phyloP scores from a whole-genome alignment of 2,113 vertebrate species.

The Uropsilus gracilis region DNA sequence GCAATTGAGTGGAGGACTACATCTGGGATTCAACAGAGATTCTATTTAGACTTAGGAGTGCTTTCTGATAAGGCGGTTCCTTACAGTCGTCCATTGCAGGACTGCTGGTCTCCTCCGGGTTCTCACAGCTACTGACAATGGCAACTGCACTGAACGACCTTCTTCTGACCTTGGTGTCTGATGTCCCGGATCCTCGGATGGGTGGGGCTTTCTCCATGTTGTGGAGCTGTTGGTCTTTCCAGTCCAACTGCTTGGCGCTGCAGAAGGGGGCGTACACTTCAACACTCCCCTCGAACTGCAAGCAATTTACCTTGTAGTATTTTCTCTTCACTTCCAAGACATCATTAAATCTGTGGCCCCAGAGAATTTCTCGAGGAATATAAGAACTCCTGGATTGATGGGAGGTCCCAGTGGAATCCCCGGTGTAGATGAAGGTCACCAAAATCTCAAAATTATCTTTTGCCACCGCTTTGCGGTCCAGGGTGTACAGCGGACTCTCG shows the following conservation, averaged over 20 bases:
- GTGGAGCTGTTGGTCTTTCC: slow-evolving; percentile 85
- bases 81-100: slow-evolving; percentile 27
- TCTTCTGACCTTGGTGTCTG: slow-evolving; percentile 55
- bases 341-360: slow-evolving; percentile 95
- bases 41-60: slow-evolving; percentile 82
- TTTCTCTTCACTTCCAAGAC: slow-evolving; percentile 91
- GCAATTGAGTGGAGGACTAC: slow-evolving; percentile 34
- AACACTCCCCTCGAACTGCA: slow-evolving; percentile 93
- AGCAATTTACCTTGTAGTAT: slow-evolving; percentile 93
- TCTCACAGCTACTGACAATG: slow-evolving; percentile 82
- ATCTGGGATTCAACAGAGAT: slow-evolving; percentile 87
- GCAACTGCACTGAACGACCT: slow-evolving; percentile 82
- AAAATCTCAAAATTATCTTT: slow-evolving; percentile 94
- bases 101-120: slow-evolving; percentile 66
- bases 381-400: slow-evolving; percentile 97
- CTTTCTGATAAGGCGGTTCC: slow-evolving; percentile 82
- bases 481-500: slow-evolving; percentile 91
- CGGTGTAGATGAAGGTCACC: slow-evolving; percentile 95
- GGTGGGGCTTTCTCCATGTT: not conserved
- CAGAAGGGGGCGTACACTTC: slow-evolving; percentile 91
- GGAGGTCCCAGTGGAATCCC: slow-evolving; percentile 94
- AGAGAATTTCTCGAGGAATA: slow-evolving; percentile 92
- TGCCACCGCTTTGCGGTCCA: slow-evolving; percentile 89
- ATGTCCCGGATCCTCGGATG: not conserved
- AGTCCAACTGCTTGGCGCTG: slow-evolving; percentile 91